Base-by-base conservation (phyloP, 2,888 invertebrate genomes). In the Ophioninae sp. region DNA sequence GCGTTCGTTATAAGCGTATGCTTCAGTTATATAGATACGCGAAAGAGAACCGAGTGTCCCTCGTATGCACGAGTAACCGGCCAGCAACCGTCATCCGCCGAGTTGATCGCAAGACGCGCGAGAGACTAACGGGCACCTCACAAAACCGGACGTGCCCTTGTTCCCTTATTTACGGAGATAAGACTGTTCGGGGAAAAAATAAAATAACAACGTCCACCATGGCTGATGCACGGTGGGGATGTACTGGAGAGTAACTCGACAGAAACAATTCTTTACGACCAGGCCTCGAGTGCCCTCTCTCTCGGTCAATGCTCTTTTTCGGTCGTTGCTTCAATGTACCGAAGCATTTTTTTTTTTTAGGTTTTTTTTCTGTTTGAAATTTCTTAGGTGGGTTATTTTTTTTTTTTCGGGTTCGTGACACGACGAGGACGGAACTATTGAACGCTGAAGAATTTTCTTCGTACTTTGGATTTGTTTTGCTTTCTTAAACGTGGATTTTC, bases 81-180 rank as follows among this genome's bases (percentile, higher is more conserved):
- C 56, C 10, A 59, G 7, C 17, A 23, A 23, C 56, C 21, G 57
- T 56, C 70, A 57, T 50, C 30, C 30, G 65, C 73, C 67, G 73
- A 73, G 86, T 81, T 85, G 74, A 80, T 81, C 80, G 81, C 64
- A 59, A 77, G 76, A 85, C 85, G 84, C 87, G 86, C 89, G 87
- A 85, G 86, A 85, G 83, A 82, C 37, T 30, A 57, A 13, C 70
- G 68, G 41, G 17, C 85, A 81, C 78, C 86, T 76, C 81, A 75
- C 82, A 80, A 76, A 81, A 83, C 77, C 86, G 85, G 86, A 87
- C 87, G 88, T 86, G 83, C 84, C 21, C 65, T 72, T 67, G n/a
- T 37, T 67, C 20, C 13, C 39, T 39, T 39, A 7, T 64, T 23
- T 37, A 39, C 65, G 39, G 59, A 7, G 21, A 59, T 59, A 59